Evolutionary conservation across 2,113 vertebrate species (phyloP).

Genomic region (Sinocyclocheilus anshuiensis): DNA sequence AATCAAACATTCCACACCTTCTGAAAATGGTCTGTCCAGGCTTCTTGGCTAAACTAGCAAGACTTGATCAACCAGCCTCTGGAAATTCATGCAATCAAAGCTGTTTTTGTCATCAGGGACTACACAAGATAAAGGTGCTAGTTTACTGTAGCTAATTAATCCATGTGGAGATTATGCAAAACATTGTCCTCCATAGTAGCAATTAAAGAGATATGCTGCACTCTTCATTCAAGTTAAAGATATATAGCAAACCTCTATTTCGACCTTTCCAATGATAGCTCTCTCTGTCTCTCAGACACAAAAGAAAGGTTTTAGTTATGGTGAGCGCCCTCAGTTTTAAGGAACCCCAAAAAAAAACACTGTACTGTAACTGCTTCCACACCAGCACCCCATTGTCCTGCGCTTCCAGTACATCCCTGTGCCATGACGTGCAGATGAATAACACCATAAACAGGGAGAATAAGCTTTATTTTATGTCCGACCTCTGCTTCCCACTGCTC

Average conservation of each 20-base stretch:
- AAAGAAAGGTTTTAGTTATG: background rate
- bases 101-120: background rate
- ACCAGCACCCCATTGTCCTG: slow-evolving; percentile 42
- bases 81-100: background rate
- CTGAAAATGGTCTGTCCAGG: background rate
- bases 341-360: background rate
- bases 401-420: slow-evolving; percentile 52
- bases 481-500: slow-evolving; percentile 70
- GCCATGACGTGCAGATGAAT: slow-evolving; percentile 62
- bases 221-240: background rate
- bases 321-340: background rate
- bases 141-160: background rate
- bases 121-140: background rate
- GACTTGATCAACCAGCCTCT: background rate
- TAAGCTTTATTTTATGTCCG: slow-evolving; percentile 71
- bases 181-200: too few relatives aligned
- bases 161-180: background rate
- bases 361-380: background rate
- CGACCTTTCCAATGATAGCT: background rate
- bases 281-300: background rate
- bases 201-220: background rate
- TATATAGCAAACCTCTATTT: background rate
- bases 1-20: background rate
- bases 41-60: background rate
- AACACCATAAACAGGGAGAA: slow-evolving; percentile 60